Conservation (phyloP, 2,113 vertebrate genomes). For the Girardinichthys multiradiatus region DNA sequence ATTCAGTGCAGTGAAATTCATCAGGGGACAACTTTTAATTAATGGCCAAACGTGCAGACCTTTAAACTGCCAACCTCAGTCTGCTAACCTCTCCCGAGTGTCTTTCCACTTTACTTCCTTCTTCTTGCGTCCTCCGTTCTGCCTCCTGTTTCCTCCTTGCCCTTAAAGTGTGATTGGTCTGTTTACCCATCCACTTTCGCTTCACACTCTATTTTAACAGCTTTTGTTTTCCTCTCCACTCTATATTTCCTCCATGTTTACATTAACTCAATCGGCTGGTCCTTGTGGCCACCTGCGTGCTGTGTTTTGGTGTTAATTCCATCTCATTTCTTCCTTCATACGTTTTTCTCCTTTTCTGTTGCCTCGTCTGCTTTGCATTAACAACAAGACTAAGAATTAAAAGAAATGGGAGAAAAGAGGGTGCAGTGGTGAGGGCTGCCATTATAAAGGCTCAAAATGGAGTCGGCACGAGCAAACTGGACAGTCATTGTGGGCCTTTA, state of each 20-base stretch:
- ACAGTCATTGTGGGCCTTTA: slow-evolving; percentile 37
- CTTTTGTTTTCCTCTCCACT: slow-evolving; percentile 49
- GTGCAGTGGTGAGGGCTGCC: slow-evolving; percentile 15
- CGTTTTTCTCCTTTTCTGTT: slow-evolving; percentile 3
- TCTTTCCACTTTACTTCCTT: slow-evolving; percentile 33
- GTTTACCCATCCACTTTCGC: slow-evolving; percentile 48
- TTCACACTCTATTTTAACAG: slow-evolving; percentile 48
- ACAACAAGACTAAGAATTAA: slow-evolving; percentile 53
- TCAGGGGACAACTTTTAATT: slow-evolving; percentile 76
- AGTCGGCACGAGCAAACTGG: slow-evolving; percentile 58
- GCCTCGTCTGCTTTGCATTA: slow-evolving; percentile 53
- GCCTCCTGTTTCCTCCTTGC: slow-evolving; percentile 23
- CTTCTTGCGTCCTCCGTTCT: slow-evolving; percentile 15
- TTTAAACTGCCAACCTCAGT: slow-evolving; percentile 57
- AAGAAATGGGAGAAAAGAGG: slow-evolving; percentile 47
- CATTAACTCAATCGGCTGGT: slow-evolving; percentile 57
- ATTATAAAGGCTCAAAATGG: slow-evolving; percentile 66
- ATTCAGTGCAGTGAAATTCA: slow-evolving; percentile 72
- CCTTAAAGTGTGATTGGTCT: slow-evolving; percentile 34
- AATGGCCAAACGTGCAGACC: slow-evolving; percentile 54
- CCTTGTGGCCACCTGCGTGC: slow-evolving; percentile 41
- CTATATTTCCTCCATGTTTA: slow-evolving; percentile 65
- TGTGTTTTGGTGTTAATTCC: slow-evolving; percentile 43
- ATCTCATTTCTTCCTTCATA: slow-evolving; percentile 32
- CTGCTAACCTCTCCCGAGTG: slow-evolving; percentile 13